Evolutionary conservation across 92 coral and sea anemone genomes (phyloP).

Genomic region (Siderastrea siderea): DNA sequence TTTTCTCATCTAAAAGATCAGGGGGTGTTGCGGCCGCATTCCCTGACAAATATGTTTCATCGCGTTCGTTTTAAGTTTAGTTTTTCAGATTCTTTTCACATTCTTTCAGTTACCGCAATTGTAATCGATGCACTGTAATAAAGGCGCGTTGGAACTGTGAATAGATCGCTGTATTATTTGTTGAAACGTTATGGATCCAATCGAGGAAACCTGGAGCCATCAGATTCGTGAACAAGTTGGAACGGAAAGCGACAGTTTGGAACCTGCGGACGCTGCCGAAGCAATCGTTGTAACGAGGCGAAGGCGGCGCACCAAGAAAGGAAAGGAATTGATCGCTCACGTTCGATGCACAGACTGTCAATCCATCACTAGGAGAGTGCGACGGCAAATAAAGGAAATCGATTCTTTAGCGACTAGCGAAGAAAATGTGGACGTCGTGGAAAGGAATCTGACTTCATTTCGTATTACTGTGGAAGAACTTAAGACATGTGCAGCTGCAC

Average conservation of each 20-base stretch:
- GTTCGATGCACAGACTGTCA: too few relatives aligned
- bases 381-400: too few relatives aligned
- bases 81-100: too few relatives aligned
- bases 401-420: too few relatives aligned
- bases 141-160: background rate
- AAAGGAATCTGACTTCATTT: constrained; percentile 1
- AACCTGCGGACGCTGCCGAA: background rate
- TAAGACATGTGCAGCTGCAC: background rate
- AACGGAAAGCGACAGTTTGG: background rate
- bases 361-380: too few relatives aligned
- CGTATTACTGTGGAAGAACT: constrained; percentile 1
- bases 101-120: too few relatives aligned
- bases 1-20: too few relatives aligned
- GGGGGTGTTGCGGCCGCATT: too few relatives aligned
- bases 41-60: too few relatives aligned
- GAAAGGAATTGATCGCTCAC: background rate
- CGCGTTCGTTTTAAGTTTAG: too few relatives aligned
- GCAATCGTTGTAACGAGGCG: background rate
- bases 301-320: constrained; percentile 1
- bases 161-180: background rate
- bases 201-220: background rate
- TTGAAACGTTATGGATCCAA: background rate
- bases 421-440: background rate
- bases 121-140: too few relatives aligned
- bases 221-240: background rate